A percentile compares a stretch with the other conserved stretches of the same genome.
These are phyloP conservation scores for Tiliacea citrago DNA, from an alignment of 2,888 invertebrate genomes.

Conservation along the genomic window DNA sequence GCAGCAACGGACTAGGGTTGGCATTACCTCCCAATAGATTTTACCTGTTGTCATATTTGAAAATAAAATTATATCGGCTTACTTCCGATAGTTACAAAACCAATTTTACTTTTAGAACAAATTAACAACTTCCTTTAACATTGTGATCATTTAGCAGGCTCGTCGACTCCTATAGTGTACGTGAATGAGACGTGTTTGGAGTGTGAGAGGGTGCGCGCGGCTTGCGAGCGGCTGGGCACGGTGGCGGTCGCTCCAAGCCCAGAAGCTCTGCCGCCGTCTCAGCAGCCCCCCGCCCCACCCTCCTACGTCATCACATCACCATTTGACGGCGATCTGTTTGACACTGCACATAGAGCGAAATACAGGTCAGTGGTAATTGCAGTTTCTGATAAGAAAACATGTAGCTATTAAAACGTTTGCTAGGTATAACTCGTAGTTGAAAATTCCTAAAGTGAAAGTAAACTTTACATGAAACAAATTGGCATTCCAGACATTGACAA, in stretches of 20 bases:
- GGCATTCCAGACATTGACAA: not conserved
- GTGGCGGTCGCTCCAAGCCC: conserved; percentile 84
- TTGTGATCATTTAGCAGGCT: conserved; percentile 75
- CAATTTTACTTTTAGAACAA: conserved; percentile 13
- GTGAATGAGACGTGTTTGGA: conserved; percentile 87
- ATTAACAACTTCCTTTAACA: conserved; percentile 22
- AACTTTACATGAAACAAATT: conserved; percentile 8
- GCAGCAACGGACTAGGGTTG: conserved; percentile 25
- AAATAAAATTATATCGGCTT: conserved; percentile 6
- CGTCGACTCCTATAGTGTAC: conserved; percentile 85
- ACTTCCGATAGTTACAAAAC: not conserved
- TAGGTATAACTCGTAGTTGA: conserved; percentile 3
- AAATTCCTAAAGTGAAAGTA: conserved; percentile 39
- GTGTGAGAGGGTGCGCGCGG: conserved; percentile 88
- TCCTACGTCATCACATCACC: conserved; percentile 92
- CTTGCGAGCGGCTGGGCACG: conserved; percentile 87
- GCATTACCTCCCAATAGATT: conserved; percentile 12
- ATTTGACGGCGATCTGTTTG: conserved; percentile 94
- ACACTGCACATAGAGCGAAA: conserved; percentile 91
- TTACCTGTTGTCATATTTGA: not conserved
- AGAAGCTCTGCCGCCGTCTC: conserved; percentile 82
- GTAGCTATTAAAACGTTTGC: conserved; percentile 7
- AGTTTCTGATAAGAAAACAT: conserved; percentile 34
- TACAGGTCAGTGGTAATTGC: conserved; percentile 79
- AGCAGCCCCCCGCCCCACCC: conserved; percentile 80